phyloP scores from a whole-genome alignment of 2,888 invertebrate genomes.

The Ectemnius continuus region DNA sequence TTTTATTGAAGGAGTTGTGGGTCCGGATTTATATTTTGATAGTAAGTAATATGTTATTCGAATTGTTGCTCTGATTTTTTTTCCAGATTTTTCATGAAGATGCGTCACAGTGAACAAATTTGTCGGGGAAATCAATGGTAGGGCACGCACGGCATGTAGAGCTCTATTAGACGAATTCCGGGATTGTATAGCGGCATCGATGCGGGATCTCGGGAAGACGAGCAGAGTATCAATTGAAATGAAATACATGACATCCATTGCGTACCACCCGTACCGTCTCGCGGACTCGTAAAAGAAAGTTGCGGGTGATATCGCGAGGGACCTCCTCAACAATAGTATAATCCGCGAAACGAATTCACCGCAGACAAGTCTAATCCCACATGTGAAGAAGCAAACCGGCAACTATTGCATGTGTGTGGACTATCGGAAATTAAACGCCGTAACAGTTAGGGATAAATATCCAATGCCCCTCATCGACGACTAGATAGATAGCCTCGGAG shows the following conservation, averaged over 20 bases:
- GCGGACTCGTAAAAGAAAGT: background rate
- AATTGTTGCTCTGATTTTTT: too few relatives aligned
- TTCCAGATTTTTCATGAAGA: too few relatives aligned
- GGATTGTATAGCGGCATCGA: slow-evolving; percentile 7
- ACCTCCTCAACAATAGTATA: background rate
- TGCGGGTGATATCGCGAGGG: background rate
- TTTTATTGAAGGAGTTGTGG: too few relatives aligned
- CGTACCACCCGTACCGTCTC: background rate
- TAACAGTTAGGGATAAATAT: slow-evolving; percentile 3
- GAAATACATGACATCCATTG: background rate
- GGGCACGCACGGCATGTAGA: too few relatives aligned
- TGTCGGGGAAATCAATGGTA: too few relatives aligned
- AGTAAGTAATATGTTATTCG: too few relatives aligned
- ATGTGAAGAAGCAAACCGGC: slow-evolving; percentile 14
- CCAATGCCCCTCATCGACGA: slow-evolving; percentile 1
- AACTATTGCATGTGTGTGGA: background rate
- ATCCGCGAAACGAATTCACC: slow-evolving; percentile 8
- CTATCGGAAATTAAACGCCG: slow-evolving; percentile 8
- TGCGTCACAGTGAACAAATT: too few relatives aligned
- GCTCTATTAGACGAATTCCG: background rate
- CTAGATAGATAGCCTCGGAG: background rate
- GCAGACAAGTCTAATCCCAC: slow-evolving; percentile 3
- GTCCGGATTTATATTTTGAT: too few relatives aligned
- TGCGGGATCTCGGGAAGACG: slow-evolving; percentile 2
- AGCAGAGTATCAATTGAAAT: background rate